These are phyloP conservation scores for Cantharis lateralis DNA, from an alignment of 2,888 invertebrate genomes.

Conservation along the genomic window DNA sequence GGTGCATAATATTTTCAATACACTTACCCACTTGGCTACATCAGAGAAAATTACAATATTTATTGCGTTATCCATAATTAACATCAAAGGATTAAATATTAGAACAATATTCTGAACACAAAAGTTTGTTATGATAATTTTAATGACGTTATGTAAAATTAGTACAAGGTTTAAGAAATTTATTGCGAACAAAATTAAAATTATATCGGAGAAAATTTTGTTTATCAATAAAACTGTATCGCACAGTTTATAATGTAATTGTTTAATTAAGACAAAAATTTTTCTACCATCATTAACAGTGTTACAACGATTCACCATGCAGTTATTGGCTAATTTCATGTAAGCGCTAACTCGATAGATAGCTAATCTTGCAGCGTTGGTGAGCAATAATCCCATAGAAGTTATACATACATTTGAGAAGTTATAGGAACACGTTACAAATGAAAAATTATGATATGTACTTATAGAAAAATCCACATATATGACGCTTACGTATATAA, in stretches of 20 bases:
- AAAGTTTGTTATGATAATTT: no score
- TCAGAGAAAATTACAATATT: no score
- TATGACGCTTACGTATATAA: not conserved
- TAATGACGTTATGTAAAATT: not conserved
- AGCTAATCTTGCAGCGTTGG: not conserved
- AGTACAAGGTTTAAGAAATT: not conserved
- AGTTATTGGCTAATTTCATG: no score
- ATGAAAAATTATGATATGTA: not conserved
- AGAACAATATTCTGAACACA: no score
- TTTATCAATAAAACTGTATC: not conserved
- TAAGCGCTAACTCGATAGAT: not conserved
- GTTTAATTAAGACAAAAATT: no score
- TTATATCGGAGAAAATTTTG: not conserved
- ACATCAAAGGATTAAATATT: no score
- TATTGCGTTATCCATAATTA: no score
- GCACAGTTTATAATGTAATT: not conserved
- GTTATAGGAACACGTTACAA: not conserved
- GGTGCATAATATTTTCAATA: no score
- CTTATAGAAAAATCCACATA: not conserved
- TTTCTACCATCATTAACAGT: no score
- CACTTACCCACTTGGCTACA: no score
- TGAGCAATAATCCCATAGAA: not conserved
- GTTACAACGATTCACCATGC: no score
- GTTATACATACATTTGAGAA: not conserved
- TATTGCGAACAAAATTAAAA: not conserved